phyloP scores from a whole-genome alignment of 2,797 vertebrate species.

The Leptodactylus fallax region DNA sequence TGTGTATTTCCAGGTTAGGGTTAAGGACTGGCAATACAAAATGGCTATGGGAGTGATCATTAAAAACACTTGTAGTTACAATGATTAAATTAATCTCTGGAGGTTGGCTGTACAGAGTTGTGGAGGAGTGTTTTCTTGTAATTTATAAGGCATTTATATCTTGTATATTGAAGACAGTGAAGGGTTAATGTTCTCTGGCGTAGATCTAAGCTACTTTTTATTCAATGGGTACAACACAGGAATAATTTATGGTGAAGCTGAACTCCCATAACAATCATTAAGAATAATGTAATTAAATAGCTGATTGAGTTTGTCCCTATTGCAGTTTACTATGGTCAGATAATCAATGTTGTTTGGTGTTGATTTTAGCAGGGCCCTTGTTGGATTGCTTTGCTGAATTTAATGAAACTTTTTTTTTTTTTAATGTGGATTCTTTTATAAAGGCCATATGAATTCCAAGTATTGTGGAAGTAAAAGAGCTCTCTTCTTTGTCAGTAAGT shows the following conservation, averaged over 20 bases:
- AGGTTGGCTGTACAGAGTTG: conserved; percentile 44
- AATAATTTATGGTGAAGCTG: conserved; percentile 63
- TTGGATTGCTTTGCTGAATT: conserved; percentile 41
- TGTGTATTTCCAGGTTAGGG: conserved; percentile 41
- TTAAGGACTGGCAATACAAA: conserved; percentile 50
- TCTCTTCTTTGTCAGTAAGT: conserved; percentile 1
- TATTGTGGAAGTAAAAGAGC: background rate
- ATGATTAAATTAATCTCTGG: conserved; percentile 61
- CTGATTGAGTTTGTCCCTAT: conserved; percentile 64
- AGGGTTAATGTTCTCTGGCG: conserved; percentile 50
- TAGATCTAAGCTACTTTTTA: conserved; percentile 61
- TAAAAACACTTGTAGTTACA: conserved; percentile 51
- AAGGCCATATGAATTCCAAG: conserved; percentile 7
- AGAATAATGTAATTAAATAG: conserved; percentile 65
- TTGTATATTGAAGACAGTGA: background rate
- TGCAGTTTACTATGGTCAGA: conserved; percentile 65
- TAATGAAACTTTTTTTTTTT: conserved; percentile 53
- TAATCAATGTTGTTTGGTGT: conserved; percentile 64
- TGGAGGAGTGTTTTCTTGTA: conserved; percentile 32
- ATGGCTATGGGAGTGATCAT: conserved; percentile 51
- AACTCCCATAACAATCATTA: conserved; percentile 65
- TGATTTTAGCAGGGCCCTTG: conserved; percentile 57
- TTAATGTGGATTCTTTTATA: conserved; percentile 23
- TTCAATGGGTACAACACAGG: conserved; percentile 52
- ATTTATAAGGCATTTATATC: conserved; percentile 45